A percentile compares a stretch with the other conserved stretches of the same genome.
These are phyloP conservation scores for Phyllopteryx taeniolatus DNA, from an alignment of 2,113 vertebrate genomes.

Conservation along the genomic window DNA sequence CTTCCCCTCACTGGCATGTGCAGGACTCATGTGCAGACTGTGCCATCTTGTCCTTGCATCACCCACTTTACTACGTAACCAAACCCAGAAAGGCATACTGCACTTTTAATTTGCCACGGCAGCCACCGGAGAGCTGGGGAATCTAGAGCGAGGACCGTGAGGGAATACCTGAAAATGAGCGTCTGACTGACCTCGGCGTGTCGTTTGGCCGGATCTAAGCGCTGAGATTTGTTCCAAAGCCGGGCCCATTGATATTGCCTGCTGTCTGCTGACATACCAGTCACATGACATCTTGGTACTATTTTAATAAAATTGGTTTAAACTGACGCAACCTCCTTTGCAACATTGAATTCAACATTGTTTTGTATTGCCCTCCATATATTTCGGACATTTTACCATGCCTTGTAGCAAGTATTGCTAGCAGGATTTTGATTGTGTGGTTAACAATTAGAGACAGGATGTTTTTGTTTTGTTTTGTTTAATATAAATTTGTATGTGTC, in stretches of 20 bases:
- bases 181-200: slow-evolving; percentile 56
- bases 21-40: slow-evolving; percentile 12
- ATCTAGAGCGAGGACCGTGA: slow-evolving; percentile 59
- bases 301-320: slow-evolving; percentile 20
- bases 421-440: not conserved
- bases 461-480: not conserved
- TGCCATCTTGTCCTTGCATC: not conserved
- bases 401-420: not conserved
- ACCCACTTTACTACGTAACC: slow-evolving; percentile 47
- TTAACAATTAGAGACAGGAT: not conserved
- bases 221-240: slow-evolving; percentile 41
- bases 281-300: slow-evolving; percentile 11
- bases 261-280: slow-evolving; percentile 24
- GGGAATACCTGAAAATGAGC: slow-evolving; percentile 61
- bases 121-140: slow-evolving; percentile 49
- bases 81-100: slow-evolving; percentile 54
- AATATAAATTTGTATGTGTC: not conserved
- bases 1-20: slow-evolving; percentile 36
- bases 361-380: not conserved
- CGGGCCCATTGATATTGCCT: slow-evolving; percentile 5
- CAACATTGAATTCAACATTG: not conserved
- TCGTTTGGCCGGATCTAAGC: slow-evolving; percentile 35
- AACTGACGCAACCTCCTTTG: not conserved
- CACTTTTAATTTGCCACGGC: slow-evolving; percentile 57
- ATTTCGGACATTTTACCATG: not conserved